Evolutionary conservation across 2,888 invertebrate species (phyloP).

Genomic region (Nomada ferruginata): DNA sequence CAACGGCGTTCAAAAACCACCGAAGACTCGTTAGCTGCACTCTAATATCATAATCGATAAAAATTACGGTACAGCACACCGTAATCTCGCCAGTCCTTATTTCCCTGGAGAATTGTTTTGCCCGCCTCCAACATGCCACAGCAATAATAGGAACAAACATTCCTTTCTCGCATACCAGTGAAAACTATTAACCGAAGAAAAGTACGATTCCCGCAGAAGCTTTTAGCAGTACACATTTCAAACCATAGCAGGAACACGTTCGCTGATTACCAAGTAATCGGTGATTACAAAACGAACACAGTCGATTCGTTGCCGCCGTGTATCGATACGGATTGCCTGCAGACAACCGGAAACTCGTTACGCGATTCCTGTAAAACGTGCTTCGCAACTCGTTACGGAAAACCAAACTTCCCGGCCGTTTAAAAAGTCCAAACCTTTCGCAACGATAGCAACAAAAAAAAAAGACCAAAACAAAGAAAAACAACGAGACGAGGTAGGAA

Average conservation of each 20-base stretch:
- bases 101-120: background rate
- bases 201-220: background rate
- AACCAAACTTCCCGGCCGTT: background rate
- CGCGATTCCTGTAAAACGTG: background rate
- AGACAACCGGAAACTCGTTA: background rate
- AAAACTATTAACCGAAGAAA: no score
- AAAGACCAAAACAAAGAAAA: background rate
- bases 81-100: background rate
- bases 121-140: background rate
- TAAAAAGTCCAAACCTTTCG: background rate
- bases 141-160: background rate
- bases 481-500: no score
- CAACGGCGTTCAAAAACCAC: slow-evolving; percentile 9
- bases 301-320: background rate
- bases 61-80: slow-evolving; percentile 7
- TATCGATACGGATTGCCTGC: no score
- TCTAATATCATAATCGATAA: slow-evolving; percentile 30
- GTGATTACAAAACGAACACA: background rate
- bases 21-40: background rate
- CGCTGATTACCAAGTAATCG: background rate
- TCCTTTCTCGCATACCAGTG: background rate
- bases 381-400: no score
- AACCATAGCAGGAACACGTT: background rate
- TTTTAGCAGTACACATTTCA: background rate
- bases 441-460: background rate